Base-by-base conservation (phyloP, 2,888 invertebrate genomes). In the Chironomus riparius region DNA sequence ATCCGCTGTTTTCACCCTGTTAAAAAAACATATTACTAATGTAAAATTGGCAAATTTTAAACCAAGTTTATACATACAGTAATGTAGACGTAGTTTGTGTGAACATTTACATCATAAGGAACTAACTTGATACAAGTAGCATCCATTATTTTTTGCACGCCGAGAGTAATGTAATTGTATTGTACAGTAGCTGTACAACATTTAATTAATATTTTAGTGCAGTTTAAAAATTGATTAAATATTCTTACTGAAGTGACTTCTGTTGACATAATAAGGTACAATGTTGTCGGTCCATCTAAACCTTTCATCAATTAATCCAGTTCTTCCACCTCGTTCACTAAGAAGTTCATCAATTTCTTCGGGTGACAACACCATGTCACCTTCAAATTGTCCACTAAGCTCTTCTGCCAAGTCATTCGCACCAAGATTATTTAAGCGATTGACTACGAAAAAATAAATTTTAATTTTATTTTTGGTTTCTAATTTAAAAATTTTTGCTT, bases 311-410 rank as follows among this genome's bases (percentile, higher is more conserved):
- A 82, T 77, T 10, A 84, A 78, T n/a, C 83, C 84, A 76, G 83
- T 83, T 77, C 81, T 83, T 47, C 77, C n/a, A 47, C 28, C 28
- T n/a, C 38, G 38, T 13, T 65, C 68, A 10, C 38, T 56, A 2
- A 18, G n/a, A 56, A 56, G 56, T 56, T 68, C 24, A 5, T 24
- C 21, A 10, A 68, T 3, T 2, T 69, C 38, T 15, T 75, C 68
- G 18, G 79, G 78, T 0, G 89, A 88, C 78, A 90, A 86, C 56
- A 91, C 81, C 77, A 92, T 91, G 79, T 92, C 92, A 10, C 90
- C 90, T 81, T 92, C 89, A 0, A 87, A 86, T 79, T 91, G 91
- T 65, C 86, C 87, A 0, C 91, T 90, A 79, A 89, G 82, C 80
- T 91, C 91, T 86, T 2, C 79, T 77, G 70, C 84, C 80, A 18